A percentile compares a stretch with the other conserved stretches of the same genome.
Evolutionary conservation across 2,113 vertebrate genomes (phyloP).

Genomic region (Sander lucioperca): DNA sequence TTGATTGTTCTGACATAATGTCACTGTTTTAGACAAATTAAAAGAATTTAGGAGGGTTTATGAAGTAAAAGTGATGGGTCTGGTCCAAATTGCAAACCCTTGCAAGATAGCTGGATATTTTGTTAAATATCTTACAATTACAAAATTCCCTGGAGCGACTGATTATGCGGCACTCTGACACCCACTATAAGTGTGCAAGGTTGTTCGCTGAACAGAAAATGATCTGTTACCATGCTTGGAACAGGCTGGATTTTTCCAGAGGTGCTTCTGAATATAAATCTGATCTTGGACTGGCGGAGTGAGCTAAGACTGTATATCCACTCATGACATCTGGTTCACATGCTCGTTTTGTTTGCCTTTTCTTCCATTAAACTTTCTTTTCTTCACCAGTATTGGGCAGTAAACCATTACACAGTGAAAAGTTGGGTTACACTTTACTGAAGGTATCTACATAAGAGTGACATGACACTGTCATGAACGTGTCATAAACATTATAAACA

Average conservation of each 20-base stretch:
- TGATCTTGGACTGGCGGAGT: constrained; percentile 1
- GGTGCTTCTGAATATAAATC: constrained; percentile 3
- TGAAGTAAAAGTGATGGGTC: constrained; percentile 36
- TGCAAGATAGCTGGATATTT: constrained; percentile 61
- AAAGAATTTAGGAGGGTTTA: constrained; percentile 30
- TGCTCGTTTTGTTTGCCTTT: not conserved
- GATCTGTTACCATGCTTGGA: constrained; percentile 21
- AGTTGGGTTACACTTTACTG: too few species aligned
- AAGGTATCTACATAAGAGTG: too few species aligned
- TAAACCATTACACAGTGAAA: not conserved
- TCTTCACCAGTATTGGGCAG: too few species aligned
- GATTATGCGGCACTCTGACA: constrained; percentile 70
- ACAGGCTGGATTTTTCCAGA: constrained; percentile 14
- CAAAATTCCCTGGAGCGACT: constrained; percentile 58
- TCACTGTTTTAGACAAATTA: constrained; percentile 5
- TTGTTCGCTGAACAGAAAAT: constrained; percentile 43
- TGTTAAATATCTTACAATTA: constrained; percentile 72
- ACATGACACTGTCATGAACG: too few species aligned
- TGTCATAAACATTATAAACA: too few species aligned
- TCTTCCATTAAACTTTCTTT: not conserved
- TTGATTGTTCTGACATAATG: constrained; percentile 25
- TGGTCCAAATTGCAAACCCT: constrained; percentile 54
- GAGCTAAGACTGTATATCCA: not conserved
- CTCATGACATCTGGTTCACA: not conserved
- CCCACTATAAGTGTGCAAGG: constrained; percentile 31